Conservation (phyloP, 2,797 vertebrate species). For the Nyctibius grandis region DNA sequence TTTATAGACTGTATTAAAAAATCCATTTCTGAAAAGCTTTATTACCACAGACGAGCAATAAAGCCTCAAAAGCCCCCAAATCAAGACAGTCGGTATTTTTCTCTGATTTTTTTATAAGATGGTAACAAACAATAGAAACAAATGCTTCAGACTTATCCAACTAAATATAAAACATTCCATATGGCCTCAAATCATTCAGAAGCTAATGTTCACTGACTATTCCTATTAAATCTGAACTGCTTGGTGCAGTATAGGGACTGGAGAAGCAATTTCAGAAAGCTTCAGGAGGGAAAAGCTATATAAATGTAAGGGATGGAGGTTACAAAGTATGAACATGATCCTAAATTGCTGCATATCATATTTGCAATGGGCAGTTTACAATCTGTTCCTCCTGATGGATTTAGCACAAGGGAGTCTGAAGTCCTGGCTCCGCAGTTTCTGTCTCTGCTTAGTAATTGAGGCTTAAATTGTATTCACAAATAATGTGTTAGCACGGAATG, state of each 20-base stretch:
- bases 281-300: conserved; percentile 37
- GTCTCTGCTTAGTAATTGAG: conserved; percentile 58
- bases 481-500: conserved; percentile 16
- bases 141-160: neutral
- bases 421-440: conserved; percentile 56
- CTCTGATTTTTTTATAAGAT: neutral
- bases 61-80: neutral
- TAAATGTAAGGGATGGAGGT: conserved; percentile 26
- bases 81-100: neutral
- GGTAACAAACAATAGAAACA: conserved; percentile 4
- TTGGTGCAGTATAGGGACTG: neutral
- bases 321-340: conserved; percentile 57
- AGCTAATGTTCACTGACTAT: neutral
- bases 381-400: conserved; percentile 70
- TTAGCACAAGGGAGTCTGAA: conserved; percentile 57
- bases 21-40: neutral
- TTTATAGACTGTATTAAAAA: neutral
- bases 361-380: conserved; percentile 72
- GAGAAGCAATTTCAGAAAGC: conserved; percentile 65
- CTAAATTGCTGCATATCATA: conserved; percentile 59
- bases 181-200: neutral
- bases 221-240: conserved; percentile 35
- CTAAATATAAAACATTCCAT: neutral
- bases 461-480: conserved; percentile 22
- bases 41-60: neutral